Evolutionary conservation across 2,113 vertebrate genomes (phyloP).

Genomic region (Galeopterus variegatus): DNA sequence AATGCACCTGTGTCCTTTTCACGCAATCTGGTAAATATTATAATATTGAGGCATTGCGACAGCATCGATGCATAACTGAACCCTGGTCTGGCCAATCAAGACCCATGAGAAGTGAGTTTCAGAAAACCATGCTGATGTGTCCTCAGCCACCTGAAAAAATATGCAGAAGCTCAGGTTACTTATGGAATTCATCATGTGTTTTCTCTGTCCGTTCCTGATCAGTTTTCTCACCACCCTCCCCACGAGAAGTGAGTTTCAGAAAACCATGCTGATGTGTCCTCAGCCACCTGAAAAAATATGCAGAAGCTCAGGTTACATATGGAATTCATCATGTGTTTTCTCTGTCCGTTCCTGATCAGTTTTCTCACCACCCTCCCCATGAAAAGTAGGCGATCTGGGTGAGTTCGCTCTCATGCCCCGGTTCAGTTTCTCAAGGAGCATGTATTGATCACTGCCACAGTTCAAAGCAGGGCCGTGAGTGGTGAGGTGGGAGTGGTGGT

Average conservation of each 20-base stretch:
- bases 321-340: conserved; percentile 77
- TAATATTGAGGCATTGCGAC: conserved; percentile 55
- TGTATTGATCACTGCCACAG: conserved; percentile 75
- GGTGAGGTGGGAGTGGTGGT: conserved; percentile 48
- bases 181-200: conserved; percentile 77
- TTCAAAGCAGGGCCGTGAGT: conserved; percentile 74
- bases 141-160: conserved; percentile 81
- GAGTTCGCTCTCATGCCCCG: conserved; percentile 52
- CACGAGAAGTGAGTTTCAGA: conserved; percentile 43
- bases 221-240: conserved; percentile 47
- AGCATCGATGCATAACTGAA: conserved; percentile 69
- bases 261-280: conserved; percentile 72
- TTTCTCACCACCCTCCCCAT: conserved; percentile 39
- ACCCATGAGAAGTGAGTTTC: conserved; percentile 26
- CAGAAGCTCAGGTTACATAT: conserved; percentile 68
- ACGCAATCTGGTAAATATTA: conserved; percentile 79
- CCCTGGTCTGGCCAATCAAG: conserved; percentile 65
- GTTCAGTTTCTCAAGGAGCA: conserved; percentile 65
- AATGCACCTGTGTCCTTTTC: conserved; percentile 72
- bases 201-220: conserved; percentile 46
- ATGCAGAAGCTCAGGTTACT: conserved; percentile 66
- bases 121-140: conserved; percentile 73
- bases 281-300: conserved; percentile 81
- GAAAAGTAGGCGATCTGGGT: conserved; percentile 58
- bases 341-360: background rate